Base-by-base conservation (phyloP, 2,797 vertebrate species). In the Notolepis coatsorum region DNA sequence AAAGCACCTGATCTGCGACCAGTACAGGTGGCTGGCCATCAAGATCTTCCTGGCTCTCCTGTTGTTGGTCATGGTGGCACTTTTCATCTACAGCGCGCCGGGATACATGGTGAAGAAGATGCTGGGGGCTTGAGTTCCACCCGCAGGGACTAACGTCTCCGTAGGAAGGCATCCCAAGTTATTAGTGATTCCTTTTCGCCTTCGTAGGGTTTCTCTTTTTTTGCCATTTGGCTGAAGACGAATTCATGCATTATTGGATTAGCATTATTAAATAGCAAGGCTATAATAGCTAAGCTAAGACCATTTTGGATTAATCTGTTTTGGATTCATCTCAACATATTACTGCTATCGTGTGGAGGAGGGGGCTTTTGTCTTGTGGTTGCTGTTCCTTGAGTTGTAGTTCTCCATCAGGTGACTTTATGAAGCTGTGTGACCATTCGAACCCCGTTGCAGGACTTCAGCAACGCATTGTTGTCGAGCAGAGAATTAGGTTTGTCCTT, bases 21-120 rank as follows among this genome's bases (percentile, higher is more conserved):
- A 97, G 75, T 98, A 99, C 93, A 95, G 96, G 86, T 99, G 97
- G 97, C 93, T 99, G 61, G 96, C 96, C 91, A 93, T 98, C 91
- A 98, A 98, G 92, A 94, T 98, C 0, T 85, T 97, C 71, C 73
- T 95, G 61, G 95, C 93, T 0, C 86, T 99, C 33, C 75, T 99
- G 71, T 86, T 95, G 10, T 75, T 99, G 61, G 89, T 94, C 78
- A 95, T 99, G 87, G 37, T 98, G 5, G 96, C 68, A 18, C 94
- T 98, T 43, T 99, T 98, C 91, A 88, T 98, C 61, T 99, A 98
- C 91, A 98, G 94, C 92, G 95, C 95, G 89, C 97, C 96, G 0
- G 97, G 97, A 43, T 98, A 98, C 89, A 97, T 96, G 95, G 97
- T 96, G 87, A 99, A 99, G 93, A 98, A 98, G 75, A 93, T 98